These are phyloP conservation scores for Platysteira castanea DNA, from an alignment of 2,113 vertebrate genomes.

Conservation along the genomic window DNA sequence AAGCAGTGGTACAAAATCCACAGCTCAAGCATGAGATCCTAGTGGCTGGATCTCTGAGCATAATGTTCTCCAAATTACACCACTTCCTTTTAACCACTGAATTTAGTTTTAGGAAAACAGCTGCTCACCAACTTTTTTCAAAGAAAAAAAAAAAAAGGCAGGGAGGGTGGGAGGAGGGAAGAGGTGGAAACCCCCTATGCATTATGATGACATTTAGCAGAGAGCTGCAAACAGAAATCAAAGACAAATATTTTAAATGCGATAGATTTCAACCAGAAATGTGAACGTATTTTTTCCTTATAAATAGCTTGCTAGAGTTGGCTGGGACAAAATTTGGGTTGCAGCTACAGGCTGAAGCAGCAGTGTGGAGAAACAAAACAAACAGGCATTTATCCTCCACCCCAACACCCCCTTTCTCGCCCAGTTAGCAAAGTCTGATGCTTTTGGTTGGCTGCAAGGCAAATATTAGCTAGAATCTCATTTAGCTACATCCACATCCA, in stretches of 20 bases:
- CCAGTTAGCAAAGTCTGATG: conserved; percentile 44
- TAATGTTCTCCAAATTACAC: neutral
- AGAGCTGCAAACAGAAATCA: neutral
- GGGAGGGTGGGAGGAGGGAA: neutral
- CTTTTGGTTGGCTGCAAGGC: conserved; percentile 43
- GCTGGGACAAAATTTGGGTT: neutral
- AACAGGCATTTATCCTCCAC: neutral
- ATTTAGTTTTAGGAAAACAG: neutral
- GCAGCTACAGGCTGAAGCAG: neutral
- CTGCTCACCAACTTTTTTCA: neutral
- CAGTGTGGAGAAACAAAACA: conserved; percentile 9
- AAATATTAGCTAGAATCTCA: conserved; percentile 49
- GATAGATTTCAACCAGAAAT: neutral
- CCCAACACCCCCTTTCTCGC: neutral
- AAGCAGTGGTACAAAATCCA: conserved; percentile 22
- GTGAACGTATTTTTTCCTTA: neutral
- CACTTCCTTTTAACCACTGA: neutral
- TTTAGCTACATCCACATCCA: conserved; percentile 66
- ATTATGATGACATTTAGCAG: neutral
- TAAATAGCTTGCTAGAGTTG: neutral
- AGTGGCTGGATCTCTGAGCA: neutral
- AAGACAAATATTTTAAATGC: neutral
- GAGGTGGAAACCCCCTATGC: neutral
- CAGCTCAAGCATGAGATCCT: neutral
- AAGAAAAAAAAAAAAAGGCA: neutral